Percentiles rank a stretch among this genome's conserved stretches.
phyloP scores from a whole-genome alignment of 1,140 invertebrate species.

The Drosophila tani region DNA sequence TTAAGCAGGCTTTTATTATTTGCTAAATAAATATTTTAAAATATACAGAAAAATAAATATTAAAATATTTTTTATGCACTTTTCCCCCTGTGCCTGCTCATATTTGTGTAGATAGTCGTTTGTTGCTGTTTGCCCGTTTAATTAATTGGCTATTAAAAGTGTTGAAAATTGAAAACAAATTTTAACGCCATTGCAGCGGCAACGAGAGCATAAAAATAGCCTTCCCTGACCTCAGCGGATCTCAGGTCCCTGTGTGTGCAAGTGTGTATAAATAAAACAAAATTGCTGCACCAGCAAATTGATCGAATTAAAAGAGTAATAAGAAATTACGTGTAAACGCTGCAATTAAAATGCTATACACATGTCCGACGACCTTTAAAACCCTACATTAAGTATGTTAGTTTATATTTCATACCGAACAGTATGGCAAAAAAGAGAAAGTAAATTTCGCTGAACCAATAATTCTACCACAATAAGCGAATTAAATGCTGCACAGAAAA shows the following conservation, averaged over 20 bases:
- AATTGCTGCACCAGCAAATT: slow-evolving; percentile 32
- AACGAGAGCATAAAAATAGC: slow-evolving; percentile 43
- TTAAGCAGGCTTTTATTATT: no score
- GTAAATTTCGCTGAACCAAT: slow-evolving; percentile 10
- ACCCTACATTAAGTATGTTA: slow-evolving; percentile 7
- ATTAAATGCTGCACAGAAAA: slow-evolving; percentile 24
- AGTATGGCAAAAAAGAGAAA: slow-evolving; percentile 18
- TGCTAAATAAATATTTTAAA: neutral
- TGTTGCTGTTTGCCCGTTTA: slow-evolving; percentile 71
- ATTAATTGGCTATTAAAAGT: slow-evolving; percentile 83
- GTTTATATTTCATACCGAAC: slow-evolving; percentile 7
- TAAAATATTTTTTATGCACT: no score
- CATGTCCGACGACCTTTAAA: slow-evolving; percentile 9
- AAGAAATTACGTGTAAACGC: slow-evolving; percentile 23
- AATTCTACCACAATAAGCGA: slow-evolving; percentile 29
- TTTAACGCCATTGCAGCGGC: slow-evolving; percentile 51
- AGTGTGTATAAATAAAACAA: slow-evolving; percentile 22
- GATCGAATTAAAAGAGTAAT: slow-evolving; percentile 30
- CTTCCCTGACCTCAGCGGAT: slow-evolving; percentile 34
- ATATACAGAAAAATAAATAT: no score
- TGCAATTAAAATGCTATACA: slow-evolving; percentile 23
- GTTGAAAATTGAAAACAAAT: slow-evolving; percentile 80
- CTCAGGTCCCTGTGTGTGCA: neutral
- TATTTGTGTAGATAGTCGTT: slow-evolving; percentile 37
- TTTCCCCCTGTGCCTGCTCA: slow-evolving; percentile 3